These are phyloP conservation scores for Spodoptera exigua DNA, from an alignment of 2,888 invertebrate species.

Conservation along the genomic window DNA sequence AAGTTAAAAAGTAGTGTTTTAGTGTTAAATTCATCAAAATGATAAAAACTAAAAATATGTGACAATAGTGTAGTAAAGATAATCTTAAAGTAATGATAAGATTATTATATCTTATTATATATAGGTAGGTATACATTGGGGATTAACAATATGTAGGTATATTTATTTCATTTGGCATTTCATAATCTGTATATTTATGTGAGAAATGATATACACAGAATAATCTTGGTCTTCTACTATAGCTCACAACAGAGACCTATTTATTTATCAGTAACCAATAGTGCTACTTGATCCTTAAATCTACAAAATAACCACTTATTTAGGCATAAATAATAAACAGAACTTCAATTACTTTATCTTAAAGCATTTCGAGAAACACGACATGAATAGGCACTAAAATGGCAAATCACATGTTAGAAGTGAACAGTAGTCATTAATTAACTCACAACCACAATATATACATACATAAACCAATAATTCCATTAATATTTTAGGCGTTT, in stretches of 20 bases:
- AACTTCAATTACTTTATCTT: constrained; percentile 61
- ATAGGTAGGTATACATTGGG: constrained; percentile 11
- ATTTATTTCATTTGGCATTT: constrained; percentile 40
- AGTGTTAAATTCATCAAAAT: constrained; percentile 11
- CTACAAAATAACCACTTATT: constrained; percentile 47
- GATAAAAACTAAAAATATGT: constrained; percentile 5
- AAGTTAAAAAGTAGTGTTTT: not conserved
- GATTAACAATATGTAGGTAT: constrained; percentile 6
- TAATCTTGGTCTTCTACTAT: too few species aligned
- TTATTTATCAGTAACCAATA: constrained; percentile 9
- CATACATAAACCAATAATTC: constrained; percentile 67
- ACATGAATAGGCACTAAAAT: constrained; percentile 85
- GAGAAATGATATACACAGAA: not conserved
- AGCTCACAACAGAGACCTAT: not conserved
- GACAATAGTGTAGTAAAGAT: constrained; percentile 19
- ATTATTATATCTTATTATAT: constrained; percentile 5
- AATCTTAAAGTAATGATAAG: constrained; percentile 23
- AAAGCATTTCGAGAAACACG: constrained; percentile 74
- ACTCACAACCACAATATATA: constrained; percentile 85
- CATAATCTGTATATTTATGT: constrained; percentile 12
- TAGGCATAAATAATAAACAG: constrained; percentile 56
- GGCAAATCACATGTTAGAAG: constrained; percentile 83
- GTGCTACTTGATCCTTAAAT: constrained; percentile 40
- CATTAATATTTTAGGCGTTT: constrained; percentile 49
- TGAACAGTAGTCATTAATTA: constrained; percentile 75